A percentile compares a stretch with the other conserved stretches of the same genome.
These are phyloP conservation scores for Pseudomyrmex gracilis DNA, from an alignment of 1,140 invertebrate species.

Conservation along the genomic window DNA sequence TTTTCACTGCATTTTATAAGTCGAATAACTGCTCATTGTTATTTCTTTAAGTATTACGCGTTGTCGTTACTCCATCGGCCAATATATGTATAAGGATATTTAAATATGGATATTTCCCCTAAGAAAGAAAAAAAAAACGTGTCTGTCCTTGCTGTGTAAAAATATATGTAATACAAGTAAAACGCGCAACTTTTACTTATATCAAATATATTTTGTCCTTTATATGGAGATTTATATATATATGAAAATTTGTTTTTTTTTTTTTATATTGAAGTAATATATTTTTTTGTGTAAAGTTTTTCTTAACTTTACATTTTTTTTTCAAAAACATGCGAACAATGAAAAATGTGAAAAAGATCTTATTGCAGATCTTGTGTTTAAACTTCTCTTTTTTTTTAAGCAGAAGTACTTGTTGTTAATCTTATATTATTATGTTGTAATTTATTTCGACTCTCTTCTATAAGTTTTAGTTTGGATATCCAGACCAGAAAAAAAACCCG, in stretches of 20 bases:
- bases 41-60: slow-evolving; percentile 43
- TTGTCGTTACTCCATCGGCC: slow-evolving; percentile 27
- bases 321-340: too few species aligned
- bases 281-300: too few species aligned
- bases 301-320: too few species aligned
- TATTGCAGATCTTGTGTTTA: too few species aligned
- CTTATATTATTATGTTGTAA: too few species aligned
- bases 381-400: too few species aligned
- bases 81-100: slow-evolving; percentile 45
- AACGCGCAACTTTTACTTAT: slow-evolving; percentile 14
- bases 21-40: slow-evolving; percentile 53
- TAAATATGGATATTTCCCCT: slow-evolving; percentile 48
- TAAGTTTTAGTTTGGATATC: slow-evolving; percentile 19
- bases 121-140: slow-evolving; percentile 29
- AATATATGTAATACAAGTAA: slow-evolving; percentile 49
- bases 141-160: slow-evolving; percentile 55
- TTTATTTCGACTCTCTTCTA: slow-evolving; percentile 3
- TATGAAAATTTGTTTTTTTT: background rate
- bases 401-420: background rate
- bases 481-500: slow-evolving; percentile 17
- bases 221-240: background rate
- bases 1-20: slow-evolving; percentile 46
- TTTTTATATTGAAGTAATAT: too few species aligned
- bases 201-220: slow-evolving; percentile 38
- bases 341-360: too few species aligned